Base-by-base conservation (phyloP, 1,140 invertebrate species). In the Carposina sasakii region DNA sequence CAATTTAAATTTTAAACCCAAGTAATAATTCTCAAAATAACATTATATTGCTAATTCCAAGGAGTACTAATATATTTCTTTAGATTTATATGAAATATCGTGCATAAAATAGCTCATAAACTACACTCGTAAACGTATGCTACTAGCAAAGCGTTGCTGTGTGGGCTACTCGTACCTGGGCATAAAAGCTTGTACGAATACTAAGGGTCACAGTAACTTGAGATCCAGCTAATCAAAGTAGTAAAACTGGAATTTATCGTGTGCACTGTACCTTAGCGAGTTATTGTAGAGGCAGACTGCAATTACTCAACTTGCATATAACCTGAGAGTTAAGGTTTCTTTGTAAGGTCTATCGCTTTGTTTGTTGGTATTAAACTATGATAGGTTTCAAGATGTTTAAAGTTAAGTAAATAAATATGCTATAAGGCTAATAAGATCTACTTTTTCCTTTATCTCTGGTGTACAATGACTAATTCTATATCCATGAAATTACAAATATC, bases 191-290 rank as follows among this genome's bases (percentile, higher is more conserved):
- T 65, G 63, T 71, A 71, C 68, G 65, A 67, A 67, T 60, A 67
- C 57, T 28, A 60, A n/a, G 48, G 58, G 58, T 66, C 65, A 66
- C 60, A 57, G 79, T 70, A 83, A 83, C 72, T 50, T 54, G 76
- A 81, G 71, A 59, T 52, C 42, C 47, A 57, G 67, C 72, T 77
- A 81, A 83, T 83, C 75, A 83, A 79, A 79, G 72, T 71, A 67
- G 69, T 71, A 73, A 78, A 79, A 78, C 67, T 63, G 64, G 61
- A 79, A 72, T 78, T 77, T 81, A 81, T 77, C 71, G 73, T 76
- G 72, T 70, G 75, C 63, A 72, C 54, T 77, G 71, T 76, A 65
- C 64, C 75, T 63, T 77, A 60, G 68, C 64, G n/a, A n/a, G n/a
- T n/a, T n/a, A 56, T 43, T 52, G 45, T 52, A 49, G 55, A 40